These are phyloP conservation scores for Austrolebias charrua DNA, from an alignment of 2,797 vertebrate species.

Conservation along the genomic window DNA sequence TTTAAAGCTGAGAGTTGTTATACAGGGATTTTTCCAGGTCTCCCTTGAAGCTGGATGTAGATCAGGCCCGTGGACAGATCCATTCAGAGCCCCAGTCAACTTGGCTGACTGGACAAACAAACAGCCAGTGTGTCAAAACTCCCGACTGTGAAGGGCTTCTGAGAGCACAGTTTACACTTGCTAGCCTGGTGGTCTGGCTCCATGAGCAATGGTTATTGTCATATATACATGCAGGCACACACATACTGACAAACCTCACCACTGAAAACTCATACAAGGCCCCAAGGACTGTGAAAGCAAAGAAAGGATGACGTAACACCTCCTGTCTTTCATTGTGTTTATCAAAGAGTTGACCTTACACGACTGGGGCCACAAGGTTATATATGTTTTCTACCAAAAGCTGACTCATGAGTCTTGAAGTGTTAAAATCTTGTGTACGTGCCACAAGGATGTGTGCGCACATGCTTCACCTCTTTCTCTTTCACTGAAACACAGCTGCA, in stretches of 20 bases:
- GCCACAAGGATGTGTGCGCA: constrained; percentile 26
- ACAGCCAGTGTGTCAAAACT: constrained; percentile 78
- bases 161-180: constrained; percentile 81
- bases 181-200: constrained; percentile 82
- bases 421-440: constrained; percentile 35
- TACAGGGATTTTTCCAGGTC: constrained; percentile 41
- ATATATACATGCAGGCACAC: constrained; percentile 51
- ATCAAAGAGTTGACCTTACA: constrained; percentile 69
- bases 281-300: constrained; percentile 64
- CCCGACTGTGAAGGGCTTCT: constrained; percentile 76
- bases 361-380: constrained; percentile 60
- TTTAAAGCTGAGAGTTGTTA: constrained; percentile 17
- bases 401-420: constrained; percentile 46
- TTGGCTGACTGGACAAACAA: constrained; percentile 83
- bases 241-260: constrained; percentile 39
- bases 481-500: constrained; percentile 67
- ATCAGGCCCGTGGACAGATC: constrained; percentile 58
- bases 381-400: constrained; percentile 61
- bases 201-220: constrained; percentile 77
- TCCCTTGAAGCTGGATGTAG: constrained; percentile 48
- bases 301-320: constrained; percentile 64
- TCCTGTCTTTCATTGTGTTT: constrained; percentile 62
- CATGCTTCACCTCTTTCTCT: constrained; percentile 59
- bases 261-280: constrained; percentile 56
- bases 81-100: constrained; percentile 54